Conservation (phyloP, 2,888 invertebrate genomes). For the Hypomecis atomaria region DNA sequence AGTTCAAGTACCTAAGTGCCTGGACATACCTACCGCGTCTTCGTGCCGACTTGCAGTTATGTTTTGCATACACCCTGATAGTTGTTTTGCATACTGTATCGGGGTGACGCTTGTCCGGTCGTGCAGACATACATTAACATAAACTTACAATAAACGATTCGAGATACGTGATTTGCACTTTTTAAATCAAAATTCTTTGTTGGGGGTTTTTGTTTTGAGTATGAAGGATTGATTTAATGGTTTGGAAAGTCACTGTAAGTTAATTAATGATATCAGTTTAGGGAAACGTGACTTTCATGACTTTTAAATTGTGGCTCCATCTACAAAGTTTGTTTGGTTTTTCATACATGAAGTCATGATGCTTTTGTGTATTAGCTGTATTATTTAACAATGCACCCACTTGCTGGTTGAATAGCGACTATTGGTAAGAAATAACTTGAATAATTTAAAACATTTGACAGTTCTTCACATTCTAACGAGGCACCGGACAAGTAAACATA, state of each 20-base stretch:
- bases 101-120: slow-evolving; percentile 64
- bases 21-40: slow-evolving; percentile 47
- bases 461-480: neutral
- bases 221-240: slow-evolving; percentile 5
- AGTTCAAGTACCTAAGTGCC: slow-evolving; percentile 73
- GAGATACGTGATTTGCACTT: slow-evolving; percentile 56
- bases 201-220: slow-evolving; percentile 22
- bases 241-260: slow-evolving; percentile 12
- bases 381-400: too few species aligned
- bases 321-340: neutral
- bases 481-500: neutral
- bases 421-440: too few species aligned
- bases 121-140: slow-evolving; percentile 61
- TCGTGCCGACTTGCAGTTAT: slow-evolving; percentile 64
- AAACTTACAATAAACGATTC: slow-evolving; percentile 55
- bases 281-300: neutral
- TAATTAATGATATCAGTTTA: slow-evolving; percentile 9
- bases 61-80: slow-evolving; percentile 59
- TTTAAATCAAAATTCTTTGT: slow-evolving; percentile 34
- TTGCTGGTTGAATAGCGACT: too few species aligned
- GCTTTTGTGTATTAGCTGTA: too few species aligned
- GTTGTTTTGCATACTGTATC: slow-evolving; percentile 57
- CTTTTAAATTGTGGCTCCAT: neutral
- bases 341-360: too few species aligned
- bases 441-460: too few species aligned